Base-by-base conservation (phyloP, 2,888 invertebrate genomes). In the Phragmatobia fuliginosa region DNA sequence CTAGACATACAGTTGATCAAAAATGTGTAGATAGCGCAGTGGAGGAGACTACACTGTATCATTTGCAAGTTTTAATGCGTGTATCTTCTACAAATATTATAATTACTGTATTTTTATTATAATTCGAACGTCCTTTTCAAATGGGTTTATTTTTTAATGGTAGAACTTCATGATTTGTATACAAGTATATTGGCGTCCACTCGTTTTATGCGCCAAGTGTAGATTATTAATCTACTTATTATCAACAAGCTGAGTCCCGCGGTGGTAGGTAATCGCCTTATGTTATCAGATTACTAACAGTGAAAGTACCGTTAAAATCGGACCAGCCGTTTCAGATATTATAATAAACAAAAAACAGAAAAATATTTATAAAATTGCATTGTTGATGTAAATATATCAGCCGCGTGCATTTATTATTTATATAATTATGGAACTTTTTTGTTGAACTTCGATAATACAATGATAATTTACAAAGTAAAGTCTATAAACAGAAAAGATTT, bases 1-100 rank as follows among this genome's bases (percentile, higher is more conserved):
- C 70, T 45, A 21, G 69, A 63, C 72, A 64, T 45, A 32, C 31
- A 58, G 72, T 81, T 69, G 66, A 78, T 78, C 66, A 66, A 72
- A 71, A 69, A 67, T 73, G 70, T 76, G 56, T 58, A 70, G 71
- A 71, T 70, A 71, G 67, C 63, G 68, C 66, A 68, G 76, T 78
- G 70, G 74, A 73, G 64, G 73, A 67, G 75, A 73, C 75, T 73
- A 75, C 74, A 69, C 73, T 74, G 74, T 66, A 80, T 75, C 45
- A 32, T 71, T 72, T 73, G 67, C 68, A 72, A 84, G 86, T 88
- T 87, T 16, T 89, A 90, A 88, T 89, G 88, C 87, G 88, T 87
- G 83, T 84, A 82, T 86, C 41, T 41, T 16, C 18, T 5, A 41
- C 18, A 41, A 41, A 41, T 76, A 76, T 80, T 81, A 84, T 85